Conservation (phyloP, 2,797 vertebrate genomes). For the Pseudotriccus pelzelni region DNA sequence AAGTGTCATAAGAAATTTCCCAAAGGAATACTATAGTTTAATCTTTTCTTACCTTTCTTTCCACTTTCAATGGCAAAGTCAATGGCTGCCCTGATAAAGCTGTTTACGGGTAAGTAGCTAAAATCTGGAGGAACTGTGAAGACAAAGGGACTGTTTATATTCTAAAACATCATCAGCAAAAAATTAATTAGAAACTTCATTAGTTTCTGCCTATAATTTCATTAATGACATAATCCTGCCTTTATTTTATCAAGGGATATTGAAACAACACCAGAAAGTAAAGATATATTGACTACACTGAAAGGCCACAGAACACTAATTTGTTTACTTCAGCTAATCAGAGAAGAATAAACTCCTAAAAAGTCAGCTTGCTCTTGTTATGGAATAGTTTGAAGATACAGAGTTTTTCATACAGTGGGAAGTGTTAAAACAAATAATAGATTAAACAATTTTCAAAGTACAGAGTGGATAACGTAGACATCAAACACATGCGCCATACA, state of each 20-base stretch:
- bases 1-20: neutral
- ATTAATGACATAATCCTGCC: neutral
- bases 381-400: neutral
- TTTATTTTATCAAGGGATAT: neutral
- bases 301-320: neutral
- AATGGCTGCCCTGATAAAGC: slow-evolving; percentile 84
- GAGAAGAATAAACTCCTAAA: neutral
- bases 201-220: neutral
- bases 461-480: neutral
- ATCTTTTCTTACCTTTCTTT: slow-evolving; percentile 83
- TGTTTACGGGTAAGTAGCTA: slow-evolving; percentile 90
- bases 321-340: neutral
- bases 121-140: slow-evolving; percentile 92
- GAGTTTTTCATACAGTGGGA: neutral
- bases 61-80: slow-evolving; percentile 87
- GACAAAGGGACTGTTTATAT: slow-evolving; percentile 31
- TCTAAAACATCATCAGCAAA: slow-evolving; percentile 8
- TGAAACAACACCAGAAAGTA: neutral
- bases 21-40: neutral
- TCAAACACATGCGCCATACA: neutral
- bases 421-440: neutral
- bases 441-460: neutral
- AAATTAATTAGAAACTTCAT: neutral
- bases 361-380: neutral
- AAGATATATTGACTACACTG: neutral